Evolutionary conservation across 2,888 invertebrate species (phyloP).

Genomic region (Creontiades dilutus): DNA sequence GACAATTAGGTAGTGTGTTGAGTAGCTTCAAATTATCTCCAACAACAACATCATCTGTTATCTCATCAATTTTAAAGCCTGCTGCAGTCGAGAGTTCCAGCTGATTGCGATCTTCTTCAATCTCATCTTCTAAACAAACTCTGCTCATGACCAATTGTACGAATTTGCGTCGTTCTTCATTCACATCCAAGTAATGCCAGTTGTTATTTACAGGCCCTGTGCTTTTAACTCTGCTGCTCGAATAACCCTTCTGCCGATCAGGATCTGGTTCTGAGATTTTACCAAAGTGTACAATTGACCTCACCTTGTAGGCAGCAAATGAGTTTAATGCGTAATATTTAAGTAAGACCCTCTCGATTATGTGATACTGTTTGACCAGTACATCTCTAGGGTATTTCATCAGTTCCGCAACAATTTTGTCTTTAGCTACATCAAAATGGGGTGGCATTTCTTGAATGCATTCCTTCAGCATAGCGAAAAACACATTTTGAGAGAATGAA

Average conservation of each 20-base stretch:
- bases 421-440: not conserved
- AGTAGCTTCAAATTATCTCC: not conserved
- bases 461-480: conserved; percentile 8
- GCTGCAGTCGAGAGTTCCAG: not conserved
- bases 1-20: not conserved
- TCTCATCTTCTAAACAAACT: not conserved
- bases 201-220: not conserved
- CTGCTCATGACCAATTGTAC: not conserved
- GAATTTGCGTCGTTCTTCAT: not conserved
- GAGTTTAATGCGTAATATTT: conserved; percentile 33
- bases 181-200: not conserved
- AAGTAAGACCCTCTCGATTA: not conserved
- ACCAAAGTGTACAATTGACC: not conserved
- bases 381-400: conserved; percentile 11
- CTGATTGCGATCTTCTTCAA: not conserved
- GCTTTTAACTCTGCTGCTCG: not conserved
- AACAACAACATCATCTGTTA: not conserved
- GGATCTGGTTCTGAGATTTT: not conserved
- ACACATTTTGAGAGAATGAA: not conserved
- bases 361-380: not conserved
- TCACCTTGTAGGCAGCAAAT: not conserved
- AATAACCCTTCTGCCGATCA: not conserved
- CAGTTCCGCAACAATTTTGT: conserved; percentile 34
- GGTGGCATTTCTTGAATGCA: conserved; percentile 15
- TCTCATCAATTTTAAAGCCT: not conserved